A percentile compares a stretch with the other conserved stretches of the same genome.
phyloP scores from a whole-genome alignment of 2,113 vertebrate species.

The Vicugna pacos region DNA sequence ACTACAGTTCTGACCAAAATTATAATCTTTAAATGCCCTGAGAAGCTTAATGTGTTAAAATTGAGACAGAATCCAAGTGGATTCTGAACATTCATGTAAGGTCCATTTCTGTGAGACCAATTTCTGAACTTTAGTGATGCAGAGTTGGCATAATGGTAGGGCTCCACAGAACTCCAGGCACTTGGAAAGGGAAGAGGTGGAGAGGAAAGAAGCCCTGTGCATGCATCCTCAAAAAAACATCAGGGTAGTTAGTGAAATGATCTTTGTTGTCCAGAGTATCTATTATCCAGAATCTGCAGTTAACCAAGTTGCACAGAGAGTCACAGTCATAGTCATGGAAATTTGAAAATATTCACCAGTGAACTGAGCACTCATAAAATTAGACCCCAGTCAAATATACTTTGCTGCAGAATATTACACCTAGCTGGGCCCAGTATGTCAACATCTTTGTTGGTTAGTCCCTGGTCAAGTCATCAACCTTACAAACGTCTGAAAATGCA shows the following conservation, averaged over 20 bases:
- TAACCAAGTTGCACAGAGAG: neutral
- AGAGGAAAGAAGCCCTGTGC: neutral
- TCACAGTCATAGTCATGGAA: neutral
- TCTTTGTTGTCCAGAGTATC: neutral
- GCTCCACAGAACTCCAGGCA: neutral
- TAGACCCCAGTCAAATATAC: neutral
- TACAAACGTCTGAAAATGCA: neutral
- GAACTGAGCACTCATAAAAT: neutral
- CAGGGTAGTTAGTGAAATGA: neutral
- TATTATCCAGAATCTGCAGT: neutral
- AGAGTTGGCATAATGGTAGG: neutral
- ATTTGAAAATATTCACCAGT: neutral
- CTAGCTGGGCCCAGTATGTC: neutral
- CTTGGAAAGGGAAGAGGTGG: neutral
- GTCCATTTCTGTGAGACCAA: neutral
- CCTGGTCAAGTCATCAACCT: neutral
- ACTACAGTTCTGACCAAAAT: conserved; percentile 69
- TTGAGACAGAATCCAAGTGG: conserved; percentile 6
- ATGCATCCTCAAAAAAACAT: neutral
- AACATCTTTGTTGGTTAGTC: neutral
- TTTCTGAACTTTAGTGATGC: neutral
- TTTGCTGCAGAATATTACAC: neutral
- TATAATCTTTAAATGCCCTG: conserved; percentile 62
- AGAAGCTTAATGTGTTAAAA: conserved; percentile 60
- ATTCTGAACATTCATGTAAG: neutral